Evolutionary conservation across 1,140 invertebrate genomes (phyloP).

Genomic region (Drosophila elegans): DNA sequence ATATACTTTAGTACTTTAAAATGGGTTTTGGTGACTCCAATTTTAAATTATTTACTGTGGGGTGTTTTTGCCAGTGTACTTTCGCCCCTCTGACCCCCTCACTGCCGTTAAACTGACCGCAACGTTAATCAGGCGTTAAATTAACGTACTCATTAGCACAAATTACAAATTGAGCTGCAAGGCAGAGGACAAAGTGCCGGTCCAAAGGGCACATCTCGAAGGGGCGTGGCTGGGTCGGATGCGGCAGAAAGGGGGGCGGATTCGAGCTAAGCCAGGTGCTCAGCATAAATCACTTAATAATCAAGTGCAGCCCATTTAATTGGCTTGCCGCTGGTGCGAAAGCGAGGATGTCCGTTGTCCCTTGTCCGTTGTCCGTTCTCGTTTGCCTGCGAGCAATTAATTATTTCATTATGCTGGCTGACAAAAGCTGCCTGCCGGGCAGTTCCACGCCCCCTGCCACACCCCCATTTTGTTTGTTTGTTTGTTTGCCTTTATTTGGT

Average conservation of each 20-base stretch:
- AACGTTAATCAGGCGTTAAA: constrained; percentile 81
- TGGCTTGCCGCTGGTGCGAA: constrained; percentile 50
- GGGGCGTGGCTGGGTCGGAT: not conserved
- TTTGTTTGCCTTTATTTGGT: constrained; percentile 34
- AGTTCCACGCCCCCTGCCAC: not conserved
- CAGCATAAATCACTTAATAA: constrained; percentile 81
- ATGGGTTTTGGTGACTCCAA: too few relatives aligned
- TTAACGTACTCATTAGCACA: constrained; percentile 82
- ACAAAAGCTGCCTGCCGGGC: constrained; percentile 54
- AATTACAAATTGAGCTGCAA: constrained; percentile 76
- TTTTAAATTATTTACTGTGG: too few relatives aligned
- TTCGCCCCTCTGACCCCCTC: not conserved
- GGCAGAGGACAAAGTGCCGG: constrained; percentile 42
- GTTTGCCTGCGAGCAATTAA: constrained; percentile 57
- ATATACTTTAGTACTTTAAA: too few relatives aligned
- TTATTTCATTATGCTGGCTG: constrained; percentile 63
- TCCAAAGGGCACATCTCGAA: constrained; percentile 16
- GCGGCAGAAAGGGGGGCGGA: not conserved
- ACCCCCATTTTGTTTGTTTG: constrained; percentile 2
- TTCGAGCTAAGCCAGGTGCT: constrained; percentile 66
- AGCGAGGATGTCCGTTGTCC: constrained; percentile 19
- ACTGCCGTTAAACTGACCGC: constrained; percentile 37
- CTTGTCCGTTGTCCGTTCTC: constrained; percentile 21
- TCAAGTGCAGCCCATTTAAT: constrained; percentile 78
- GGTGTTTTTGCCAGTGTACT: not conserved